phyloP scores from a whole-genome alignment of 2,113 vertebrate genomes.

The Megalops atlanticus region DNA sequence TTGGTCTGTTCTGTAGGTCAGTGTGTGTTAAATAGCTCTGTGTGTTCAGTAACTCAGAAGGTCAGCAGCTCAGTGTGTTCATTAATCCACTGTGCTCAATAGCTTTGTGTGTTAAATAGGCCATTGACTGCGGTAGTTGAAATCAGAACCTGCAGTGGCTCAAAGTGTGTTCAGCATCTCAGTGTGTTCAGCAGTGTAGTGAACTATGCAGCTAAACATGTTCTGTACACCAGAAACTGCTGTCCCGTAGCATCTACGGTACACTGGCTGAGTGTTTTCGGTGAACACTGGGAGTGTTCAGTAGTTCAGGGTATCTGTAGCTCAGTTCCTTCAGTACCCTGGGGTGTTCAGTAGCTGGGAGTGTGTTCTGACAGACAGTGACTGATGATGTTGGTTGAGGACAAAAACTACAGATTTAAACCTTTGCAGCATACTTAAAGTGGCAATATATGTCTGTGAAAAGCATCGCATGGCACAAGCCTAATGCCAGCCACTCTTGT shows the following conservation, averaged over 20 bases:
- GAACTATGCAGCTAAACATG: too few relatives aligned
- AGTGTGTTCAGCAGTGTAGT: too few relatives aligned
- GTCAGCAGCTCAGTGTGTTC: background rate
- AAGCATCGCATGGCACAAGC: too few relatives aligned
- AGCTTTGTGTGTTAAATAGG: too few relatives aligned
- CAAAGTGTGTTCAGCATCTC: too few relatives aligned
- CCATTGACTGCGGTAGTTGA: too few relatives aligned
- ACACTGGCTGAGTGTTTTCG: too few relatives aligned
- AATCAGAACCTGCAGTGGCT: too few relatives aligned
- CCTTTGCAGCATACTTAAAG: background rate
- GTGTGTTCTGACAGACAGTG: background rate
- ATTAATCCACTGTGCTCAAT: background rate
- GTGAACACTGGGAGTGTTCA: too few relatives aligned
- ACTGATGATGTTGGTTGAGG: slow-evolving; percentile 3
- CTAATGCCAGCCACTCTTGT: too few relatives aligned
- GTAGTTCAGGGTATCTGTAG: background rate
- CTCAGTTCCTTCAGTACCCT: background rate
- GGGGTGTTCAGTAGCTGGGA: background rate
- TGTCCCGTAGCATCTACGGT: too few relatives aligned
- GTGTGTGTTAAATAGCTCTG: background rate
- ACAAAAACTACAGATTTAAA: background rate
- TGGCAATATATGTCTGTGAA: background rate
- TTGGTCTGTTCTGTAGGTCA: background rate
- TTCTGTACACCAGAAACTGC: too few relatives aligned
- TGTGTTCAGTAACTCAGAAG: background rate